phyloP scores from a whole-genome alignment of 2,888 invertebrate genomes.

The Drosophila mettleri region DNA sequence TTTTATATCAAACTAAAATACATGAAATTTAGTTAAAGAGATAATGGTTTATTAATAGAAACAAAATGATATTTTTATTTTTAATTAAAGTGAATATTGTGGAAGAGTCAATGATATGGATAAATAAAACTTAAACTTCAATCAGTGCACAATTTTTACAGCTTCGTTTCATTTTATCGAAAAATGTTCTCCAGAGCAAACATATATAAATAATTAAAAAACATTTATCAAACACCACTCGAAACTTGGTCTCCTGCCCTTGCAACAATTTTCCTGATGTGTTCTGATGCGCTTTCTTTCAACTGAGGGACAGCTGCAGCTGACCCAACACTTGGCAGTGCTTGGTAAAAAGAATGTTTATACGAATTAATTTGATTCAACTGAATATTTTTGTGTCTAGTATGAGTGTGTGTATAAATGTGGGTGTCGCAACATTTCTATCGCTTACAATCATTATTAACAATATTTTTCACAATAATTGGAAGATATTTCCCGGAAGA shows the following conservation, averaged over 20 bases:
- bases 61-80: too few species aligned
- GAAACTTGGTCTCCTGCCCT: slow-evolving; percentile 16
- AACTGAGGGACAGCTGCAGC: slow-evolving; percentile 48
- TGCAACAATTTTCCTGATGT: slow-evolving; percentile 3
- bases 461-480: slow-evolving; percentile 60
- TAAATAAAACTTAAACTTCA: too few species aligned
- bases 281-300: slow-evolving; percentile 10
- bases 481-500: slow-evolving; percentile 53
- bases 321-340: slow-evolving; percentile 62
- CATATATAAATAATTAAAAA: slow-evolving; percentile 25
- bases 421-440: slow-evolving; percentile 15
- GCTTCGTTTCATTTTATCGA: background rate
- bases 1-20: too few species aligned
- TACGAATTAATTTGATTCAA: slow-evolving; percentile 39
- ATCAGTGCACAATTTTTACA: too few species aligned
- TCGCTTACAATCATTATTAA: slow-evolving; percentile 39
- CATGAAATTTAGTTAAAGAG: too few species aligned
- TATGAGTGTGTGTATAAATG: background rate
- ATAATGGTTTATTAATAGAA: too few species aligned
- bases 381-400: slow-evolving; percentile 8
- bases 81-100: too few species aligned
- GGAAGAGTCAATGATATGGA: too few species aligned
- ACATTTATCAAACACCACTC: slow-evolving; percentile 65
- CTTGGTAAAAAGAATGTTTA: slow-evolving; percentile 29
- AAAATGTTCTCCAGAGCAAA: background rate